These are phyloP conservation scores for Eupeodes latifasciatus DNA, from an alignment of 2,888 invertebrate species.

Conservation along the genomic window DNA sequence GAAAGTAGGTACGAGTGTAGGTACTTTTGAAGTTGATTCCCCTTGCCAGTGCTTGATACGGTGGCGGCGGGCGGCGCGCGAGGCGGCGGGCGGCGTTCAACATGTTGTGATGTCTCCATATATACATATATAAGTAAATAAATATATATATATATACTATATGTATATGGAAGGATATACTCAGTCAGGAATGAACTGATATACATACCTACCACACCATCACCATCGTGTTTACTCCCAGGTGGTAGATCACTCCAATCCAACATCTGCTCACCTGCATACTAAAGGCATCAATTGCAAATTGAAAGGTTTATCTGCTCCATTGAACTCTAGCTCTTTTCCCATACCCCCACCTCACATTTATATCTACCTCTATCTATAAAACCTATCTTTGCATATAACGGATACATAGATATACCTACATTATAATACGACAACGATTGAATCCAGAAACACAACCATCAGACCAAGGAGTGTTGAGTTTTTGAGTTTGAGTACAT, in stretches of 20 bases:
- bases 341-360: not conserved
- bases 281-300: constrained; percentile 68
- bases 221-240: constrained; percentile 15
- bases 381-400: no score
- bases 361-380: not conserved
- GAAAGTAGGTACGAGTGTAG: not conserved
- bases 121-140: not conserved
- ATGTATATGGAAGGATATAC: not conserved
- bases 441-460: constrained; percentile 24
- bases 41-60: constrained; percentile 35
- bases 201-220: not conserved
- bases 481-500: not conserved
- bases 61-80: no score
- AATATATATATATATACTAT: not conserved
- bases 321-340: constrained; percentile 48
- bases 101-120: constrained; percentile 7
- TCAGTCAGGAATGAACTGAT: not conserved
- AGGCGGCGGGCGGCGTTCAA: not conserved
- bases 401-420: not conserved
- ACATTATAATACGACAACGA: constrained; percentile 11
- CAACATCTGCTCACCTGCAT: constrained; percentile 68
- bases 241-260: constrained; percentile 42
- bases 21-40: constrained; percentile 29
- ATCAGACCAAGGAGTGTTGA: constrained; percentile 1
- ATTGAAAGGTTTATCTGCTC: constrained; percentile 70